Conservation (phyloP, 2,888 invertebrate genomes). For the Pharmacophagus antenor region DNA sequence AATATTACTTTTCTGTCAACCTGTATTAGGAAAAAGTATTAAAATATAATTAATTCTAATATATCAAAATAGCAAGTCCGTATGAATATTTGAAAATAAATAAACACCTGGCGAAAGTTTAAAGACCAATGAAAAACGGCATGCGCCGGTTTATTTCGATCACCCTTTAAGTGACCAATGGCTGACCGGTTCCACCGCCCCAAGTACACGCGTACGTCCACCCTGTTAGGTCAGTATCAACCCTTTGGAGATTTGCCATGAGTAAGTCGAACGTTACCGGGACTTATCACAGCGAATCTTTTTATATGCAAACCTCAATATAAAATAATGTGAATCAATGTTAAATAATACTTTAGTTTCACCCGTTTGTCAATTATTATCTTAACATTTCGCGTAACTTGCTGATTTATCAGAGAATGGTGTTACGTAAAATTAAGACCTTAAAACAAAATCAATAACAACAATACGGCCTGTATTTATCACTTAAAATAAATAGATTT, state of each 20-base stretch:
- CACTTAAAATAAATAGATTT: too few relatives aligned
- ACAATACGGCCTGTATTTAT: too few relatives aligned
- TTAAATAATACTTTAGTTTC: too few relatives aligned
- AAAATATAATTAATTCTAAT: background rate
- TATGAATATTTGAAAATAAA: constrained; percentile 29
- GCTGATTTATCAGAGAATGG: too few relatives aligned
- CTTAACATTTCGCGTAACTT: too few relatives aligned
- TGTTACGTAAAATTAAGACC: too few relatives aligned
- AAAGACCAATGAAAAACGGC: constrained; percentile 48
- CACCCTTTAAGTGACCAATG: constrained; percentile 64
- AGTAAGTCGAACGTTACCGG: background rate
- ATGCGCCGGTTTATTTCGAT: constrained; percentile 32
- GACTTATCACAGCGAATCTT: background rate
- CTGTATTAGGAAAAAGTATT: background rate
- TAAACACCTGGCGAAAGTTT: constrained; percentile 60
- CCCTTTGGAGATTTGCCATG: constrained; percentile 18
- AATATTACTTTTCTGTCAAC: too few relatives aligned
- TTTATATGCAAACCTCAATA: background rate
- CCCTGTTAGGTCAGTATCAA: constrained; percentile 40
- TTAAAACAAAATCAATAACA: too few relatives aligned
- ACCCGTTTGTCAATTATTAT: too few relatives aligned
- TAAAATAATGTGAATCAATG: background rate
- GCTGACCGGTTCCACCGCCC: constrained; percentile 61
- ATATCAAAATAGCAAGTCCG: background rate
- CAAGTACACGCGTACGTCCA: constrained; percentile 56